Conservation (phyloP, 2,113 vertebrate genomes). For the Saiga tatarica region DNA sequence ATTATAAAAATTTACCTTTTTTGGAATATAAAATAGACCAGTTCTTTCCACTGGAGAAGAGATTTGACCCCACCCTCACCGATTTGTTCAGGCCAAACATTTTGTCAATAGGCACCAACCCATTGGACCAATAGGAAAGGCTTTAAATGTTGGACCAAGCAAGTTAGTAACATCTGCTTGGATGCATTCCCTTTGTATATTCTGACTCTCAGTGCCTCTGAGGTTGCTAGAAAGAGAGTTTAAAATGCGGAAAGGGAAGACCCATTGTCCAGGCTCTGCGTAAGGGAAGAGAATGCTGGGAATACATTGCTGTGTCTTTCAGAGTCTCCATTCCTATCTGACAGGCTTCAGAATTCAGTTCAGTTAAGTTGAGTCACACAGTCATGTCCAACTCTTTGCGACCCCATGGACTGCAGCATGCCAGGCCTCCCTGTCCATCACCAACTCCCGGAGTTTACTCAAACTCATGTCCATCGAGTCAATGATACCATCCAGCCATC, state of each 20-base stretch:
- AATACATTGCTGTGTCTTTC: background rate
- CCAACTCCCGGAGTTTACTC: background rate
- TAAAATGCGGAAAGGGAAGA: background rate
- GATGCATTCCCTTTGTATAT: background rate
- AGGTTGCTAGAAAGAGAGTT: background rate
- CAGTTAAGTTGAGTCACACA: background rate
- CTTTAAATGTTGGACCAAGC: background rate
- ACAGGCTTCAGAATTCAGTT: background rate
- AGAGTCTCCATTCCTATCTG: background rate
- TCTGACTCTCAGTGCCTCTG: background rate
- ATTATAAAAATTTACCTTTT: background rate
- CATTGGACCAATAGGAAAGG: background rate
- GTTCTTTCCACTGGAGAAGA: background rate
- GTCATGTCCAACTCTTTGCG: fast-evolving
- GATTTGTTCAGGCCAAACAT: background rate
- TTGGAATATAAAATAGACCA: background rate
- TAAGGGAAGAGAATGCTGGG: background rate
- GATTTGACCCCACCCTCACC: background rate
- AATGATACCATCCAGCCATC: background rate
- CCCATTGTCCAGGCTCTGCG: background rate
- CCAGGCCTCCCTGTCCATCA: background rate
- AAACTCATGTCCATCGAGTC: background rate
- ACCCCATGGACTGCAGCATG: background rate
- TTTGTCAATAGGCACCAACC: background rate
- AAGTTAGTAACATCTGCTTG: background rate